Percentiles rank a stretch among this genome's conserved stretches.
Evolutionary conservation across 2,113 vertebrate species (phyloP).

Genomic region (Pelobates fuscus): DNA sequence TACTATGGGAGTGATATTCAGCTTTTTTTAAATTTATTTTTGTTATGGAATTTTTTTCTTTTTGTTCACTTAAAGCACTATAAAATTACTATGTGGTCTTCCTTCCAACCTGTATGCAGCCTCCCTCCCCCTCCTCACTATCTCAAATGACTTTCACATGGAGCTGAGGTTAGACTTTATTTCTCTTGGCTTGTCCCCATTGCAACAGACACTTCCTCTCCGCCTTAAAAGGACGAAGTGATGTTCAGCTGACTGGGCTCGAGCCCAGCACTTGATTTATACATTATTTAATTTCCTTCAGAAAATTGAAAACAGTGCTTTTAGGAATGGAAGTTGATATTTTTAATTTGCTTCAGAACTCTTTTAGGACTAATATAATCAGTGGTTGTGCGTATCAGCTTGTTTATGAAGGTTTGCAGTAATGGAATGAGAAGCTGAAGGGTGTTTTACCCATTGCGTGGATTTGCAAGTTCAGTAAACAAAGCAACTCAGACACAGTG

Average conservation of each 20-base stretch:
- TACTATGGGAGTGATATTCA: too few relatives aligned
- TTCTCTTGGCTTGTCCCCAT: conserved; percentile 83
- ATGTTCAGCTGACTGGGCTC: conserved; percentile 81
- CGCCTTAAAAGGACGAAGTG: conserved; percentile 81
- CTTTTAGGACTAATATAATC: conserved; percentile 73
- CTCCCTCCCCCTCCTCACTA: conserved; percentile 62
- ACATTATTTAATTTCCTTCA: conserved; percentile 91
- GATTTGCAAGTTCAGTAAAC: conserved; percentile 44
- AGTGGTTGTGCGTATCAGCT: conserved; percentile 68
- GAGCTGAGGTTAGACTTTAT: conserved; percentile 83
- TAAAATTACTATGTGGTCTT: conserved; percentile 69
- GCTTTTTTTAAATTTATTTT: not conserved
- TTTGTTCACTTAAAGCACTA: conserved; percentile 56
- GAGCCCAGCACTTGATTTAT: conserved; percentile 80
- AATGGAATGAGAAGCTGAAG: conserved; percentile 56
- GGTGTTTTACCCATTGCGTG: conserved; percentile 41
- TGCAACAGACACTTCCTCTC: conserved; percentile 83
- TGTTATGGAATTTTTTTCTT: too few relatives aligned
- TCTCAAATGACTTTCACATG: conserved; percentile 88
- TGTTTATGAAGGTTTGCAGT: conserved; percentile 73
- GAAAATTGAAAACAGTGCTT: conserved; percentile 81
- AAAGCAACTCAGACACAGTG: conserved; percentile 38
- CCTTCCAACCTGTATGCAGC: conserved; percentile 69
- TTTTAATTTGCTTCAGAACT: conserved; percentile 76
- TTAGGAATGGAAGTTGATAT: conserved; percentile 74